Evolutionary conservation across 1,140 invertebrate species (phyloP), one percentile per base, ranked within the genome.

Genomic region (Ditylenchus dipsaci): DNA sequence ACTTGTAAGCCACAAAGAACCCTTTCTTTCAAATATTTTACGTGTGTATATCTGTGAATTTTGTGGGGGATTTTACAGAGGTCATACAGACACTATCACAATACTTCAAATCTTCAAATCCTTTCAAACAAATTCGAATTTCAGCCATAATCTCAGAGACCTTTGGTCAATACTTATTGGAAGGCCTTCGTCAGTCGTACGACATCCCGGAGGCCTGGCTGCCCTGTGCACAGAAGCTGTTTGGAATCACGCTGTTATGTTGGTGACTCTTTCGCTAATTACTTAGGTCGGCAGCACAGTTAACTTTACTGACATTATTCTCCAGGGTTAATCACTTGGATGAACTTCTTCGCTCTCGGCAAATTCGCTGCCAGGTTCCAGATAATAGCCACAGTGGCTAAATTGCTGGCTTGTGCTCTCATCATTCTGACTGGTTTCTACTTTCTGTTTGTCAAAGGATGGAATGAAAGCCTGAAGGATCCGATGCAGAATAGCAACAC

Each of bases 401-500:
- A 81, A 64, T 43, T 81, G 21, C 53, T 81, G 9, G 75, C 79
- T 0, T 82, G 80, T 64, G 65, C 67, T 23, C 42, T 81, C 7
- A 83, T 81, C 58, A 79, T 81, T 64, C 30, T 80, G 23, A 82
- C 76, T 33, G 79, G 79, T 9, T 75, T 83, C 64, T 81, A 82
- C 47, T 80, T 68, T 58, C 79, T 71, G 53, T 76, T 76, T 57
- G 33, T 81, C 56, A 73, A 79, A 77, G 79, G 77, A 17, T 78
- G 78, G 74, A 73, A 79, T 45, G 73, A 65, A 21, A 69, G 77
- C 56, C 49, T 80, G 13, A 47, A 68, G 57, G 53, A 82, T 19
- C 78, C 78, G 33, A 80, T 79, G 77, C 66, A 70, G 53, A 72
- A 78, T 38, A 81, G 78, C 58, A 78, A 80, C 56, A 73, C 70